phyloP scores from a whole-genome alignment of 2,113 vertebrate genomes.

The Zeus faber region DNA sequence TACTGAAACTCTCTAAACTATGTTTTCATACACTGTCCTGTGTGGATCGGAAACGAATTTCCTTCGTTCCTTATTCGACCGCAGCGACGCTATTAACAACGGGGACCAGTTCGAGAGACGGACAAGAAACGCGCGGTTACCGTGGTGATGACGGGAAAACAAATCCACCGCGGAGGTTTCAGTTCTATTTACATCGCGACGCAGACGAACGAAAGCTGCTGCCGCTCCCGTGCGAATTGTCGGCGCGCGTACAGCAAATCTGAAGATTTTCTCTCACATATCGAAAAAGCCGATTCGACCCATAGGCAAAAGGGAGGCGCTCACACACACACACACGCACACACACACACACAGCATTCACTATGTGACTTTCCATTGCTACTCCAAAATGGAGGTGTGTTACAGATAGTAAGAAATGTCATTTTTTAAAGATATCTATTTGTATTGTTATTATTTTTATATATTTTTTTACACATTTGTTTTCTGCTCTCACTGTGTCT shows the following conservation, averaged over 20 bases:
- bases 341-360: not conserved
- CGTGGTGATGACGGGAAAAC: no score
- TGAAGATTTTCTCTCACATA: not conserved
- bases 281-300: no score
- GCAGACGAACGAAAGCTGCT: not conserved
- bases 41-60: no score
- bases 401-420: not conserved
- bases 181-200: not conserved
- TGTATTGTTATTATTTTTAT: slow-evolving; percentile 7
- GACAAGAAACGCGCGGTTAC: no score
- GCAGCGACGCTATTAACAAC: no score
- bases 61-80: no score
- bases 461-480: slow-evolving; percentile 1
- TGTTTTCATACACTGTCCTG: slow-evolving; percentile 29
- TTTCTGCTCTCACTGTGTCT: slow-evolving; percentile 9
- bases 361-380: not conserved
- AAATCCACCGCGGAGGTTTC: not conserved
- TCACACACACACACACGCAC: not conserved
- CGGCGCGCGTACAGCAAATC: not conserved
- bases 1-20: slow-evolving; percentile 21
- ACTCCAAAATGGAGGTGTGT: not conserved
- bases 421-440: slow-evolving; percentile 9
- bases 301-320: slow-evolving; percentile 11
- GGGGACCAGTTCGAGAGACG: slow-evolving; percentile 11
- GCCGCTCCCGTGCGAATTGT: not conserved